Percentiles rank a stretch among this genome's conserved stretches.
Conservation (phyloP, 2,888 invertebrate genomes). For the Latheticus oryzae region DNA sequence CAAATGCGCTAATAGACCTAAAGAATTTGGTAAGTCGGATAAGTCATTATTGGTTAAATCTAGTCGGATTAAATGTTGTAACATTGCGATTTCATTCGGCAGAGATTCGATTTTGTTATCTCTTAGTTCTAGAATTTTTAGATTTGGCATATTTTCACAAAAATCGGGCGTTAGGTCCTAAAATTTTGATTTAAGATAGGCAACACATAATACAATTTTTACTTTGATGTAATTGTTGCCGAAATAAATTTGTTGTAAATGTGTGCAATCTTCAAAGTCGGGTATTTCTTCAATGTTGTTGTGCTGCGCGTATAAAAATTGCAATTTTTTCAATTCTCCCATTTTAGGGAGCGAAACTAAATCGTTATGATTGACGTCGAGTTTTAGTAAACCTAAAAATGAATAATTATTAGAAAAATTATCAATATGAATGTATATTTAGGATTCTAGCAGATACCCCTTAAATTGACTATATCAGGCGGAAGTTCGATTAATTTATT, state of each 20-base stretch:
- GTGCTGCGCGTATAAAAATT: constrained; percentile 81
- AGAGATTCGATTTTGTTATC: constrained; percentile 83
- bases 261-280: constrained; percentile 79
- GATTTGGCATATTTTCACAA: constrained; percentile 77
- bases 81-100: constrained; percentile 81
- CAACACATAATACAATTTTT: too few relatives aligned
- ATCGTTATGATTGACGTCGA: constrained; percentile 81
- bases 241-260: constrained; percentile 83
- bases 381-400: constrained; percentile 75
- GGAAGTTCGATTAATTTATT: constrained; percentile 82
- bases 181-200: too few relatives aligned
- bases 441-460: constrained; percentile 70
- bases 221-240: constrained; percentile 86
- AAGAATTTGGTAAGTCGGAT: constrained; percentile 72
- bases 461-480: constrained; percentile 83
- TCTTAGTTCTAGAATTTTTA: constrained; percentile 81
- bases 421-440: constrained; percentile 8
- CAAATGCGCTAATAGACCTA: constrained; percentile 79
- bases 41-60: constrained; percentile 85
- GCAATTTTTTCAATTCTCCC: constrained; percentile 80
- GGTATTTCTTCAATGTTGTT: constrained; percentile 84
- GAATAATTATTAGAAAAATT: constrained; percentile 13
- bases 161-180: constrained; percentile 78
- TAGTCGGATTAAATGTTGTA: constrained; percentile 82
- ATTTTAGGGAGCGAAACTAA: constrained; percentile 74